These are phyloP conservation scores for Margaritifera margaritifera DNA, from an alignment of 2,888 invertebrate genomes.

Conservation along the genomic window DNA sequence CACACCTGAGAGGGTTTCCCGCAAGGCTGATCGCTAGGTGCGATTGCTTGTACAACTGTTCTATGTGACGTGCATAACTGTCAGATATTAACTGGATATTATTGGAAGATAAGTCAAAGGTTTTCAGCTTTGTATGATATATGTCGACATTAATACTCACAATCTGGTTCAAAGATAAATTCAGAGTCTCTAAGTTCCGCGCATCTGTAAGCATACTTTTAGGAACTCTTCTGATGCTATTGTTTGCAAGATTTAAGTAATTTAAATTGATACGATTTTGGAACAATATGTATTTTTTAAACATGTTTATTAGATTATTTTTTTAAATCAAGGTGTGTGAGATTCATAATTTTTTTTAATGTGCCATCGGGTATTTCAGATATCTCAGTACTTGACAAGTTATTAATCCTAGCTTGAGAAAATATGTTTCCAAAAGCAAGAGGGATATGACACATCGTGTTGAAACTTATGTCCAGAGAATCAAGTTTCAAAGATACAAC, in stretches of 20 bases:
- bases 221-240: background rate
- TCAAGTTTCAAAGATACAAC: too few species aligned
- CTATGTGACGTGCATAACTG: background rate
- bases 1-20: background rate
- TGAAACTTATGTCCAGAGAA: too few species aligned
- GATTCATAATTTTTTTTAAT: too few species aligned
- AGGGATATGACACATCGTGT: too few species aligned
- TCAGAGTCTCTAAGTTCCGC: background rate
- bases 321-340: too few species aligned
- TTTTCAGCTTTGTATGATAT: constrained; percentile 1
- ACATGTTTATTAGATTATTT: too few species aligned
- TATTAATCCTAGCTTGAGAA: too few species aligned
- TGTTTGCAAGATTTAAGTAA: background rate
- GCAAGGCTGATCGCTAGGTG: background rate
- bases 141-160: background rate
- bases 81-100: background rate
- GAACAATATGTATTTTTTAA: background rate
- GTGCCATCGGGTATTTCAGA: too few species aligned
- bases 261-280: background rate
- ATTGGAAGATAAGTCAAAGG: background rate
- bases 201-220: background rate
- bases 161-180: background rate
- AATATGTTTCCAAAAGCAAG: too few species aligned
- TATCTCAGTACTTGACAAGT: too few species aligned
- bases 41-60: background rate